Base-by-base conservation (phyloP, 2,888 invertebrate genomes). In the Sepiola atlantica region DNA sequence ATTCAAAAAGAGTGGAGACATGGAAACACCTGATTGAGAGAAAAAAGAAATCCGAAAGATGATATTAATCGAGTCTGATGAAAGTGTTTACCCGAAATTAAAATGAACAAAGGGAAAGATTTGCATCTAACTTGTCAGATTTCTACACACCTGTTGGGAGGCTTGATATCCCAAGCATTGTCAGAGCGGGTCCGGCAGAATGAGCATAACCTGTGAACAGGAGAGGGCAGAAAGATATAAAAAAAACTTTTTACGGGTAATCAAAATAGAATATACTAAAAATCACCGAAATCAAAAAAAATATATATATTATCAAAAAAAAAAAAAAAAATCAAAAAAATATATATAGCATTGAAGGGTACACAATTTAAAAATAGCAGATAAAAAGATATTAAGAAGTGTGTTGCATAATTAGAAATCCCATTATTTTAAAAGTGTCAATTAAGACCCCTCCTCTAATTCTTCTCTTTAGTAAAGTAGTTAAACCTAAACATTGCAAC, bases 81-180 rank as follows among this genome's bases (percentile, higher is more conserved):
- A 77, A 77, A n/a, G 18, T 18, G n/a, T 16, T 0, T n/a, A 12
- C 77, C 77, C n/a, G 16, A 77, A 77, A 77, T 77, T 12, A 77
- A 77, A 77, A 32, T 14, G 14, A n/a, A 45, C 45, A 45, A 32
- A 28, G 77, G 77, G 32, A 77, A 32, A 77, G 77, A 32, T n/a
- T 32, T 32, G n/a, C 77, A 77, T 16, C 77, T 77, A 77, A 32
- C 32, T 14, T 90, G 45, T 93, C 57, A 93, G 94, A 55, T 90
- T 94, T 94, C 92, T 94, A 94, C 94, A 94, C 93, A 94, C 94
- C 94, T 94, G 93, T 45, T 55, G 90, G 35, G 32, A 94, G 91
- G 93, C 91, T 35, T 54, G 90, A 93, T 94, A 91, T 92, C 92
- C 91, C 57, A 55, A 92, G 92, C 91, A 94, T 55, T 55, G 94